Evolutionary conservation across 1,140 invertebrate genomes (phyloP).

Genomic region (Ips typographus): DNA sequence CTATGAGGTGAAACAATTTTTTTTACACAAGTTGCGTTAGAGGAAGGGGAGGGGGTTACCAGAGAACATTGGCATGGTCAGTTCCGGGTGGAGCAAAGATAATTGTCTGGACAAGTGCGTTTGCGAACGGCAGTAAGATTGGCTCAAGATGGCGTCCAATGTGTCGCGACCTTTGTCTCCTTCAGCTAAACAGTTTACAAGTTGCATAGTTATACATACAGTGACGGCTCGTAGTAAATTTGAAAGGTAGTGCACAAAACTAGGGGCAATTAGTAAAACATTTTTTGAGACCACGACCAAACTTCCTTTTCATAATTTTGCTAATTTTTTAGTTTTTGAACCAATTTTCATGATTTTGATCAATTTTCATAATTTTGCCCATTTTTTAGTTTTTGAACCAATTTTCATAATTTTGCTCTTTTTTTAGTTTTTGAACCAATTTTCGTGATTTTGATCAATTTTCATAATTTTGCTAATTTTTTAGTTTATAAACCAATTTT

Average conservation of each 20-base stretch:
- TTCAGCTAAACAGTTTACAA: conserved; percentile 43
- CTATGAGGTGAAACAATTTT: conserved; percentile 55
- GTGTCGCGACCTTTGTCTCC: conserved; percentile 70
- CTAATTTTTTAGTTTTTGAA: too few species aligned
- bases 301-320: not conserved
- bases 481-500: too few species aligned
- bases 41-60: conserved; percentile 61
- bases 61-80: conserved; percentile 99
- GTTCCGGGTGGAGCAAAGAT: conserved; percentile 90
- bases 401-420: too few species aligned
- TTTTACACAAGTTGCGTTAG: not conserved
- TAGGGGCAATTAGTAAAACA: conserved; percentile 6
- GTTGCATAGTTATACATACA: too few species aligned
- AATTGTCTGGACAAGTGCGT: conserved; percentile 89
- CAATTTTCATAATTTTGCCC: too few species aligned
- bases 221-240: too few species aligned
- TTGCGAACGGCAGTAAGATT: conserved; percentile 89
- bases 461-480: too few species aligned
- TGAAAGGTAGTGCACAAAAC: too few species aligned
- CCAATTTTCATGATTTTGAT: too few species aligned
- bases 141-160: conserved; percentile 80
- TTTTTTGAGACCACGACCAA: conserved; percentile 6
- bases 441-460: too few species aligned
- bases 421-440: too few species aligned
- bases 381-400: too few species aligned